These are phyloP conservation scores for Sarcophaga variegata DNA, from an alignment of 2,888 invertebrate species.

Conservation along the genomic window DNA sequence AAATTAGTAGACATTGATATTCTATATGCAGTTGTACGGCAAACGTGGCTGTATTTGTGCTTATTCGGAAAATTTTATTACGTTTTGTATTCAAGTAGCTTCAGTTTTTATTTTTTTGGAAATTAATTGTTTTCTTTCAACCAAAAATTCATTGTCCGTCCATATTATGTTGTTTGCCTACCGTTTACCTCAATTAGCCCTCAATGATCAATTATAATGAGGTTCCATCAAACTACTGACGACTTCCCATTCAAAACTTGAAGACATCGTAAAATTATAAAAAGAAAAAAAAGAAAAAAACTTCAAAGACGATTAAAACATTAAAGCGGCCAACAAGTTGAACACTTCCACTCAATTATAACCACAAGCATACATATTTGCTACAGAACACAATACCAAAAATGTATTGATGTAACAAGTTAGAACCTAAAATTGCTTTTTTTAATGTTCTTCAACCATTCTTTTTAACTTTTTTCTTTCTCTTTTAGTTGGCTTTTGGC, in stretches of 20 bases:
- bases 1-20: too few relatives aligned
- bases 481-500: conserved; percentile 48
- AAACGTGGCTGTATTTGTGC: too few relatives aligned
- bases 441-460: background rate
- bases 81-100: conserved; percentile 3
- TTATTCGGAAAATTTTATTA: too few relatives aligned
- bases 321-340: conserved; percentile 25
- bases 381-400: background rate
- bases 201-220: conserved; percentile 45
- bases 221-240: conserved; percentile 39
- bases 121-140: conserved; percentile 1
- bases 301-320: conserved; percentile 17
- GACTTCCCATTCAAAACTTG: conserved; percentile 38
- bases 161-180: conserved; percentile 39
- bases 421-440: conserved; percentile 29
- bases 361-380: background rate
- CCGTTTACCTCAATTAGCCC: conserved; percentile 7
- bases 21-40: too few relatives aligned
- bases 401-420: background rate
- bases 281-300: conserved; percentile 10
- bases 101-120: background rate
- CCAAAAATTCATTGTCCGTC: background rate
- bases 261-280: conserved; percentile 3
- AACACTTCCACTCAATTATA: conserved; percentile 13
- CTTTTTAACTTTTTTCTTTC: conserved; percentile 10